Conservation (phyloP, 2,113 vertebrate species). For the Maccullochella peelii region DNA sequence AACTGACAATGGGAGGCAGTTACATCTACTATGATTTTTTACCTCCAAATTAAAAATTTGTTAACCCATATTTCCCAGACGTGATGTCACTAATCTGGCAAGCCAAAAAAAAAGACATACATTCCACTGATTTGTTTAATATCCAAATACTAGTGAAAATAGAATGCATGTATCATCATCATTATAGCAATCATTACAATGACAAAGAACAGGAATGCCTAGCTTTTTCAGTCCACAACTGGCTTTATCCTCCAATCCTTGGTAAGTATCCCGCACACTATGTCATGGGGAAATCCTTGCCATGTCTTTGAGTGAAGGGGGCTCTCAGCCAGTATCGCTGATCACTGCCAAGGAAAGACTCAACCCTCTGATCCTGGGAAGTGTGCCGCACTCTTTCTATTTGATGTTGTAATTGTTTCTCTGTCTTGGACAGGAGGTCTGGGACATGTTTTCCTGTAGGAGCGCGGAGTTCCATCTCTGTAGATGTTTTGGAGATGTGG, state of each 20-base stretch:
- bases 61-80: not conserved
- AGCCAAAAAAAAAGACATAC: not conserved
- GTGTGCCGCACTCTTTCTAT: slow-evolving; percentile 43
- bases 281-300: slow-evolving; percentile 62
- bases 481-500: slow-evolving; percentile 71
- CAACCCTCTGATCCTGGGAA: slow-evolving; percentile 49
- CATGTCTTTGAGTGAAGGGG: slow-evolving; percentile 54
- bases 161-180: slow-evolving; percentile 27
- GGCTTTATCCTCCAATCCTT: slow-evolving; percentile 38
- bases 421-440: slow-evolving; percentile 50
- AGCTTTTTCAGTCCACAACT: slow-evolving; percentile 8
- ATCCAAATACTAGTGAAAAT: not conserved
- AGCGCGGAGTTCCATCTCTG: slow-evolving; percentile 51
- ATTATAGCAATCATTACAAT: slow-evolving; percentile 48
- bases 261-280: slow-evolving; percentile 26
- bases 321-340: slow-evolving; percentile 51
- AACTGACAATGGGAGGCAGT: too few species aligned
- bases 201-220: slow-evolving; percentile 53
- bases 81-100: slow-evolving; percentile 10
- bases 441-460: slow-evolving; percentile 44
- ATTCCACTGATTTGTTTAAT: slow-evolving; percentile 7
- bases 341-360: slow-evolving; percentile 66
- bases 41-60: not conserved
- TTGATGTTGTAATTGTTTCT: slow-evolving; percentile 71
- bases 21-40: not conserved